Conservation (phyloP, 2,113 vertebrate genomes). For the Melanocharis versteri region DNA sequence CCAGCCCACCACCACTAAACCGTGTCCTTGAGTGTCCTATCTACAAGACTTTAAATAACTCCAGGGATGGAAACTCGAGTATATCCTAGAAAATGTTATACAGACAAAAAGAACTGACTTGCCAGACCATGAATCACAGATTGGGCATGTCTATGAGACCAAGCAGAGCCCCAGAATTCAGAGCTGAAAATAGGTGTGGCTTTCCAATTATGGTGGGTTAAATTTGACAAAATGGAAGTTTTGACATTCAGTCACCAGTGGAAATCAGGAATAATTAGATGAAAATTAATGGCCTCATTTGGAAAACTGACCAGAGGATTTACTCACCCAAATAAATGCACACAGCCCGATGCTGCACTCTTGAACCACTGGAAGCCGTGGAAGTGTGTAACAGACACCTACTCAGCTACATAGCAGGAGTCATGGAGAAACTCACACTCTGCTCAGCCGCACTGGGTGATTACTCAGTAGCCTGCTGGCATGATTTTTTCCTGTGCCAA, state of each 20-base stretch:
- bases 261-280: background rate
- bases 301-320: background rate
- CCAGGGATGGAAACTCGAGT: background rate
- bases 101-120: background rate
- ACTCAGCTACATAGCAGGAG: rapidly evolving
- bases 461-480: background rate
- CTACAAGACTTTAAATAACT: background rate
- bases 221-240: background rate
- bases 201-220: background rate
- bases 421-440: background rate
- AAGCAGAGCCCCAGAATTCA: background rate
- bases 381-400: background rate
- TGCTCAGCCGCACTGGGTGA: background rate
- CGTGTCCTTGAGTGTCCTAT: background rate
- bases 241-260: background rate
- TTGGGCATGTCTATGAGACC: background rate
- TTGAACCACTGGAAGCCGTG: background rate
- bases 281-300: background rate
- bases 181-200: background rate
- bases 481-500: background rate
- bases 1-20: background rate
- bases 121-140: background rate
- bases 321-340: background rate
- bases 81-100: background rate
- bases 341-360: background rate